Conservation (phyloP, 2,113 vertebrate species). For the Butorides virescens region DNA sequence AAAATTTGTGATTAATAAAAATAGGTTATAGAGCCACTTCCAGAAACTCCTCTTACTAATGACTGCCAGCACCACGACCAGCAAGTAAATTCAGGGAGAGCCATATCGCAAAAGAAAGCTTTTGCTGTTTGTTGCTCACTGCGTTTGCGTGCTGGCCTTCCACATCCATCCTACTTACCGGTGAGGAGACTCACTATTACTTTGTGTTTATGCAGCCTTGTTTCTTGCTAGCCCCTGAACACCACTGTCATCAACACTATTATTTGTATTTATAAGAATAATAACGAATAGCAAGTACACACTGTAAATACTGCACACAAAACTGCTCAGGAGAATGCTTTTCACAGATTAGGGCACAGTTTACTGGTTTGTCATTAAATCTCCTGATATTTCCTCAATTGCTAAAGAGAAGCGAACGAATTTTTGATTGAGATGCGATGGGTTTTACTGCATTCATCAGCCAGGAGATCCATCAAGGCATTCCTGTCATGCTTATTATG, state of each 20-base stretch:
- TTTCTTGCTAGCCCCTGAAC: neutral
- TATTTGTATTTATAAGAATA: neutral
- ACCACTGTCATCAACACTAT: neutral
- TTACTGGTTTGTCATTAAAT: neutral
- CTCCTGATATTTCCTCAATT: neutral
- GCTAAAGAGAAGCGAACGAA: neutral
- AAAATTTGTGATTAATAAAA: neutral
- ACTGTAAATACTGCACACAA: neutral
- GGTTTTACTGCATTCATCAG: neutral
- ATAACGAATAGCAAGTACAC: neutral
- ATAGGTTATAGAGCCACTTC: neutral
- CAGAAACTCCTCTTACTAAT: neutral
- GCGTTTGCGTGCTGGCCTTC: neutral
- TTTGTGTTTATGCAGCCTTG: neutral
- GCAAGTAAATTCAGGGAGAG: neutral
- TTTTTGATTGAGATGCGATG: neutral
- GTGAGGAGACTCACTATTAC: neutral
- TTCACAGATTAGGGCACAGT: neutral
- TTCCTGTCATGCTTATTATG: neutral
- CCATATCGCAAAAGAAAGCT: neutral
- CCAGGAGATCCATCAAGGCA: neutral
- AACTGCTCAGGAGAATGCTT: neutral
- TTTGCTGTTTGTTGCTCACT: neutral
- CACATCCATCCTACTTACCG: neutral
- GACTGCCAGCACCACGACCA: neutral